A percentile compares a stretch with the other conserved stretches of the same genome.
These are phyloP conservation scores for Drosophila prostipennis DNA, from an alignment of 2,888 invertebrate species.

Conservation along the genomic window DNA sequence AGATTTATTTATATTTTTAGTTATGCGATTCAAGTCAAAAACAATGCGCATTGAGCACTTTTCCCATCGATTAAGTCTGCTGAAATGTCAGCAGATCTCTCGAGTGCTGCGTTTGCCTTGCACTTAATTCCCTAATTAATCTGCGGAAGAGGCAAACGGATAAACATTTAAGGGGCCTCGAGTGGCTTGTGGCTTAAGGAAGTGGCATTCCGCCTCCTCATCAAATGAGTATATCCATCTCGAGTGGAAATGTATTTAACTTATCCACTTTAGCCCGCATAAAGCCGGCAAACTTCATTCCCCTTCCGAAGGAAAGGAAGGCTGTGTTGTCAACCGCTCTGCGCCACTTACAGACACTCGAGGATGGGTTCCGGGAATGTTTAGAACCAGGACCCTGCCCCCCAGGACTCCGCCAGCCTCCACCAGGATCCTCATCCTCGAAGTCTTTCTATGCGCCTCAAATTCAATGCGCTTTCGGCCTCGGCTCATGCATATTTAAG, in stretches of 20 bases:
- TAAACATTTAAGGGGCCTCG: slow-evolving; percentile 24
- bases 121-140: slow-evolving; percentile 43
- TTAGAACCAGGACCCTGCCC: no score
- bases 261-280: slow-evolving; percentile 16
- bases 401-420: background rate
- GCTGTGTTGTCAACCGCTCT: background rate
- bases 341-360: slow-evolving; percentile 4
- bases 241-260: slow-evolving; percentile 20
- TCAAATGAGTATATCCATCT: slow-evolving; percentile 10
- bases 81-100: slow-evolving; percentile 1
- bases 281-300: slow-evolving; percentile 18
- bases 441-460: background rate
- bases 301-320: background rate
- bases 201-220: background rate
- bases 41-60: background rate
- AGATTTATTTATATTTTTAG: background rate
- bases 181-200: slow-evolving; percentile 2
- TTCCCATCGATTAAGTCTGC: background rate
- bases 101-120: slow-evolving; percentile 29
- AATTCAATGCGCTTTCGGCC: slow-evolving; percentile 39
- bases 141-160: slow-evolving; percentile 8
- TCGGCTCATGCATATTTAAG: slow-evolving; percentile 61
- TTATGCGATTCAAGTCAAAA: background rate
- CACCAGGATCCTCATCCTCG: background rate
- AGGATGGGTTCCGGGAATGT: no score